phyloP scores from a whole-genome alignment of 1,140 invertebrate genomes.

The Hyphantria cunea region DNA sequence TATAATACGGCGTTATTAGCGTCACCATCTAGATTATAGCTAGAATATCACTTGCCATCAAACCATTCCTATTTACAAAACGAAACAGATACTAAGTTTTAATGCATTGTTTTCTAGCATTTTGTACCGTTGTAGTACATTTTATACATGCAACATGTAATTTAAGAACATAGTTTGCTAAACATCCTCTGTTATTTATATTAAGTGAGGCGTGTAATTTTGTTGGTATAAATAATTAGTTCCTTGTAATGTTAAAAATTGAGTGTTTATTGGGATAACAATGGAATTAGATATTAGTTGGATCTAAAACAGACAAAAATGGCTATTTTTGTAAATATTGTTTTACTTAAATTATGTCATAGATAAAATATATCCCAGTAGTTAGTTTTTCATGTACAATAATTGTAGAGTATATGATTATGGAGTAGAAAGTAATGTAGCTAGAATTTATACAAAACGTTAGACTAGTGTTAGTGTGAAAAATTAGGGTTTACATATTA shows the following conservation, averaged over 20 bases:
- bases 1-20: not conserved
- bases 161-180: constrained; percentile 28
- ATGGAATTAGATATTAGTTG: constrained; percentile 57
- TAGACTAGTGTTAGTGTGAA: constrained; percentile 71
- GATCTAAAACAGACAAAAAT: constrained; percentile 68
- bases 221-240: constrained; percentile 53
- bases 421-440: constrained; percentile 65
- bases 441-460: constrained; percentile 79
- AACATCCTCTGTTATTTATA: constrained; percentile 26
- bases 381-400: constrained; percentile 80
- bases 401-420: constrained; percentile 76
- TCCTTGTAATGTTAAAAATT: constrained; percentile 58
- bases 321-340: constrained; percentile 80
- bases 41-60: constrained; percentile 25
- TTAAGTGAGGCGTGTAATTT: constrained; percentile 41
- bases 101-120: constrained; percentile 42
- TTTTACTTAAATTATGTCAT: constrained; percentile 79
- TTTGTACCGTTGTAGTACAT: constrained; percentile 46
- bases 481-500: constrained; percentile 57
- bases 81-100: constrained; percentile 27
- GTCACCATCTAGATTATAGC: not conserved
- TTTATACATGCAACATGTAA: constrained; percentile 40
- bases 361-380: constrained; percentile 74
- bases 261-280: constrained; percentile 51
- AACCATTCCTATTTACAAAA: constrained; percentile 29